Evolutionary conservation across 2,888 invertebrate species (phyloP), one percentile per base, ranked within the genome.

Genomic region (Toxonevra muliebris): DNA sequence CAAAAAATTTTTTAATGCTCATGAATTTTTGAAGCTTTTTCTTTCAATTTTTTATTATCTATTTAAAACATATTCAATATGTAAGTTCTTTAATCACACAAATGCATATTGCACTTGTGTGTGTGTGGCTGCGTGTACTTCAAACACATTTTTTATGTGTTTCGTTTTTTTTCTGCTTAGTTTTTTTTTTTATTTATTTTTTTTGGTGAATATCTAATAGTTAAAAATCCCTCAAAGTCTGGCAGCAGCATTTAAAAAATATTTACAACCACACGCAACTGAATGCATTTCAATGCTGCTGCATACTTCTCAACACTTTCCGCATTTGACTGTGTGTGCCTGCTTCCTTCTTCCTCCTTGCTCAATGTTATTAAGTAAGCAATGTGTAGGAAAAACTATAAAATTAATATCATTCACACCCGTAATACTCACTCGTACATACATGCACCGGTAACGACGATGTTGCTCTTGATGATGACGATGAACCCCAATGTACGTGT

Each of bases 341-440:
- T 76, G 73, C 76, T 73, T 63, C 53, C 42, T 58, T 65, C 50
- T 43, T 40, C 41, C 53, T 67, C 65, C 55, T 4, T 30, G 3
- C 30, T 30, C 30, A 30, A 30, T 30, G 7, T 2, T 30, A 30
- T 30, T 30, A 30, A 30, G 30, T 69, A 66, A 69, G 68, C 64
- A 59, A 58, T 69, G 65, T 60, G 30, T 30, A 30, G 30, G 30
- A 30, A 30, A 30, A 30, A 30, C 30, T 61, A 60, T 45, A 70
- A 71, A 71, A 80, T 80, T 79, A 80, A 81, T 80, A 80, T 79
- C 79, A 77, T 80, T 80, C 81, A 79, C 82, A 81, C 80, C 70
- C 71, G 70, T 66, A 69, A 61, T 30, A 30, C 30, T 30, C 30
- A 30, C 30, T 4, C 2, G 7, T 7, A 4, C 30, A 7, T 30